Evolutionary conservation across 1,140 invertebrate genomes (phyloP).

Genomic region (Hylaeus volcanicus): DNA sequence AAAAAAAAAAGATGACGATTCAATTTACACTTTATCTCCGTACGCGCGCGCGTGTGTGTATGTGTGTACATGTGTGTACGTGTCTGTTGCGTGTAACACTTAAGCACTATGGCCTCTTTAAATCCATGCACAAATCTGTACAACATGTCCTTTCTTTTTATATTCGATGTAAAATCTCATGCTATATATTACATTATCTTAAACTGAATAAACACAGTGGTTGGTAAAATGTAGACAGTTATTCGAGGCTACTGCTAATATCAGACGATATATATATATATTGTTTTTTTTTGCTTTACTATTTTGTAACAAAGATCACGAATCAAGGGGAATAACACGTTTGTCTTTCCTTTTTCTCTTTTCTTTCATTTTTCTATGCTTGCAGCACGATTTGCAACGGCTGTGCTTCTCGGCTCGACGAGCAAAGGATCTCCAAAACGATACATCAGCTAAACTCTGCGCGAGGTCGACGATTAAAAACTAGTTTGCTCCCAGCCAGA

Average conservation of each 20-base stretch:
- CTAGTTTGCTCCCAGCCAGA: not conserved
- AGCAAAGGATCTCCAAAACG: not conserved
- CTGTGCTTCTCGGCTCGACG: not conserved
- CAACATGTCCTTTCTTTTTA: constrained; percentile 47
- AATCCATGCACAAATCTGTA: constrained; percentile 69
- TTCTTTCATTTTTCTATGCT: not conserved
- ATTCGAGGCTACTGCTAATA: constrained; percentile 54
- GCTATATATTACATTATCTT: constrained; percentile 63
- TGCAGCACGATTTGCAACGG: too few relatives aligned
- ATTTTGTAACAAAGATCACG: constrained; percentile 52
- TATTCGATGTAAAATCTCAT: constrained; percentile 60
- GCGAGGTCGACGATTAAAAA: too few relatives aligned
- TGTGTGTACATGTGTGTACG: not conserved
- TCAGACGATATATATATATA: constrained; percentile 41
- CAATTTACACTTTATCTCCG: constrained; percentile 48
- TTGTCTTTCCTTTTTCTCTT: too few relatives aligned
- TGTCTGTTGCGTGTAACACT: constrained; percentile 48
- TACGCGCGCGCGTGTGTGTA: not conserved
- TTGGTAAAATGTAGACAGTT: constrained; percentile 59
- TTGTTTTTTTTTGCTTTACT: constrained; percentile 28
- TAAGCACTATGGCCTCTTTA: constrained; percentile 62
- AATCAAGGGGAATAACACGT: constrained; percentile 63
- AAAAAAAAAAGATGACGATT: constrained; percentile 31
- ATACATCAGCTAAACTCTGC: not conserved
- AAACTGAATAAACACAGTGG: constrained; percentile 59